phyloP scores from a whole-genome alignment of 2,888 invertebrate species.

The Campoplex nolae region DNA sequence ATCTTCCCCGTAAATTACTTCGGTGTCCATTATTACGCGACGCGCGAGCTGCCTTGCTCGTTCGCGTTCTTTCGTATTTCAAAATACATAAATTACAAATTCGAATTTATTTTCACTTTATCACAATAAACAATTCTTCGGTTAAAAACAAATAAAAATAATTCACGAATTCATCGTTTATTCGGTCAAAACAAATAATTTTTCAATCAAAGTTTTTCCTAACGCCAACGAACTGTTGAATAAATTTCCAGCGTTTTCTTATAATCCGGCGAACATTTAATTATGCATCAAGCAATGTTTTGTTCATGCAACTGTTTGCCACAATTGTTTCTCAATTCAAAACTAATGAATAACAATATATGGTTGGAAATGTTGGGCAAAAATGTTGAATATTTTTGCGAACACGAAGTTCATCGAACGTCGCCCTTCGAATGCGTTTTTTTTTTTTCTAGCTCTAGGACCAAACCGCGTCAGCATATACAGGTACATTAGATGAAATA shows the following conservation, averaged over 20 bases:
- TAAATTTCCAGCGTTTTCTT: too few relatives aligned
- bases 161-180: too few relatives aligned
- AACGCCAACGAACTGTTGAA: too few relatives aligned
- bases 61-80: background rate
- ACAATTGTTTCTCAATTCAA: background rate
- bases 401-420: background rate
- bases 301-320: too few relatives aligned
- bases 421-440: background rate
- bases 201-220: too few relatives aligned
- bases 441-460: background rate
- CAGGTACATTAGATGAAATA: background rate
- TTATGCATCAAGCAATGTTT: too few relatives aligned
- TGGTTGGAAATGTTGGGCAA: background rate
- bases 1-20: conserved; percentile 6
- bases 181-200: too few relatives aligned
- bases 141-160: too few relatives aligned
- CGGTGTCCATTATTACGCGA: conserved; percentile 21
- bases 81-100: too few relatives aligned
- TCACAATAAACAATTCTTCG: too few relatives aligned
- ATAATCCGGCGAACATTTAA: too few relatives aligned
- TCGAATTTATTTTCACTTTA: too few relatives aligned
- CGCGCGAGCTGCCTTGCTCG: background rate
- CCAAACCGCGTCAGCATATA: background rate
- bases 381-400: background rate
- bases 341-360: background rate